Evolutionary conservation across 2,113 vertebrate genomes (phyloP), one percentile per base, ranked within the genome.

Genomic region (Carassius gibelio): DNA sequence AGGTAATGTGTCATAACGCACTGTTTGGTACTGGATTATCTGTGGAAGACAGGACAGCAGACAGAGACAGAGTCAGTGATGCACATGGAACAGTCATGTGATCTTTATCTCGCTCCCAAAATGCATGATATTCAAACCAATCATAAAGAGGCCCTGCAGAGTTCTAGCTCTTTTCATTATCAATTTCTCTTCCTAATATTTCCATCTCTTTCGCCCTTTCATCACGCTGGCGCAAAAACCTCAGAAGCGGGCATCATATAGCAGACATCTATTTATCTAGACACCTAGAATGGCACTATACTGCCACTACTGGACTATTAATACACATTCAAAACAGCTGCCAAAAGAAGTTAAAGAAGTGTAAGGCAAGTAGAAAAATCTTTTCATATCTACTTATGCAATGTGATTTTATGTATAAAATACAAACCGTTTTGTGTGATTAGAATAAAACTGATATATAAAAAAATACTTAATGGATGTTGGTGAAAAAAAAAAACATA

Each of bases 21-120:
- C 95, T 42, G 95, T 96, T 88, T 96, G 95, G 86, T 96, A 95
- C 88, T 96, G 95, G 90, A 96, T 96, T 84, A 96, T 92, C 95
- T 96, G 90, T 2, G 89, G 55, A 61, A 50, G 13, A 79, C 50
- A 34, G 6, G 52, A 74, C 8, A 61, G 80, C 48, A 75, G 42
- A 79, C 19, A 21, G 15, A 38, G 19, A 82, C 9, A 36, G n/a
- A 62, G 9, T 21, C 9, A 71, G 5, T 76, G 17, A 75, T 75
- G 19, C 14, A 38, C 2, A 34, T 42, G 38, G 2, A 52, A 21
- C 36, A 76, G 30, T 19, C 52, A 19, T 10, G 8, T 52, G 48
- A 4, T 74, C 10, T 61, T 59, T 13, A 69, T 45, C 42, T 81
- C n/a, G 2, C 38, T 45, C 21, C 69, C 21, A 72, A 45, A 45